Percentiles rank a stretch among this genome's conserved stretches.
Evolutionary conservation across 2,888 invertebrate species (phyloP).

Genomic region (Biston betularia): DNA sequence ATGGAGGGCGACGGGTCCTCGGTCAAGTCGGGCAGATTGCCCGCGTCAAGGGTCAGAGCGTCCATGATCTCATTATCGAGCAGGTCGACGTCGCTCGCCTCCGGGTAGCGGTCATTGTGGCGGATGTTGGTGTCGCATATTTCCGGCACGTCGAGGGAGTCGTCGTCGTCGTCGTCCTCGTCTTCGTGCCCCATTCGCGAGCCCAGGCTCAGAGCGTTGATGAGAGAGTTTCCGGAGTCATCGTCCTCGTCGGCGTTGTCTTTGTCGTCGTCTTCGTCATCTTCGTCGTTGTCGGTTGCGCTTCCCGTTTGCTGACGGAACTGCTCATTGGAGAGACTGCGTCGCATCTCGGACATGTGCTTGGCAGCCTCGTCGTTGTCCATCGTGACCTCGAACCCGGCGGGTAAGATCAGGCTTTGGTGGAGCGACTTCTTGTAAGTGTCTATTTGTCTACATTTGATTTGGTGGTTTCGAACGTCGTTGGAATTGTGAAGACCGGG

Average conservation of each 20-base stretch:
- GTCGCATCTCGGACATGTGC: constrained; percentile 55
- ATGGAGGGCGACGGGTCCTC: constrained; percentile 76
- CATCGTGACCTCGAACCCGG: constrained; percentile 35
- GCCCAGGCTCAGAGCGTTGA: constrained; percentile 56
- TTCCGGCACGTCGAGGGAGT: constrained; percentile 46
- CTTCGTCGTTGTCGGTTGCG: constrained; percentile 6
- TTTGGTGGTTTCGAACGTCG: constrained; percentile 48
- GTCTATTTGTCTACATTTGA: constrained; percentile 42
- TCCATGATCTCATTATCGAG: constrained; percentile 75
- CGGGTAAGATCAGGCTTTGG: constrained; percentile 63
- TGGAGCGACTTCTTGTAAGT: constrained; percentile 55
- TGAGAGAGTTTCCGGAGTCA: constrained; percentile 47
- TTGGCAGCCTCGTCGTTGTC: constrained; percentile 61
- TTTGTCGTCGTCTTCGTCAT: constrained; percentile 11
- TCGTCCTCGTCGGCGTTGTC: constrained; percentile 33
- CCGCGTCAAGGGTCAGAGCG: constrained; percentile 70
- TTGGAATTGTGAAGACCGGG: constrained; percentile 27
- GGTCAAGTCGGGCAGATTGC: constrained; percentile 73
- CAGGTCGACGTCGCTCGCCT: constrained; percentile 73
- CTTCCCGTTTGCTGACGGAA: constrained; percentile 29
- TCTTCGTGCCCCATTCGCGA: constrained; percentile 55
- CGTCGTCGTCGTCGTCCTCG: constrained; percentile 51
- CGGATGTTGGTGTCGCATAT: constrained; percentile 77
- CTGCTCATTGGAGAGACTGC: constrained; percentile 65
- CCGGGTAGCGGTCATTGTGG: constrained; percentile 77